These are phyloP conservation scores for Cololabis saira DNA, from an alignment of 2,113 vertebrate genomes.

Conservation along the genomic window DNA sequence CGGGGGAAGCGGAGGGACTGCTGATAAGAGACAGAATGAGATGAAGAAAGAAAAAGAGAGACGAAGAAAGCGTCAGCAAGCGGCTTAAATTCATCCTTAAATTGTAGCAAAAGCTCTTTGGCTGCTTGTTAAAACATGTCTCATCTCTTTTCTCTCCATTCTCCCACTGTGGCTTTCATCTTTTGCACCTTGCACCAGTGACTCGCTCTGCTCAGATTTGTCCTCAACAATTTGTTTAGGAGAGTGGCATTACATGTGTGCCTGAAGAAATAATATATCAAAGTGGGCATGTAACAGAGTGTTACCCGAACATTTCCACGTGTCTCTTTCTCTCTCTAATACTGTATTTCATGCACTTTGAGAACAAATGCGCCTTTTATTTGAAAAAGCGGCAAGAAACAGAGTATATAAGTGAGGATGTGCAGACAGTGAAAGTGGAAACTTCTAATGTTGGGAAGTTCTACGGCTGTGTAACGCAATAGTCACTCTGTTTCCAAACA, in stretches of 20 bases:
- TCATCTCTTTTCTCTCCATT: conserved; percentile 5
- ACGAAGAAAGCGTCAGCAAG: conserved; percentile 9
- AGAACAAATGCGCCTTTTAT: conserved; percentile 27
- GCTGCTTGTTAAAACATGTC: conserved; percentile 29
- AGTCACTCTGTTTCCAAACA: too few species aligned
- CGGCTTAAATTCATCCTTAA: conserved; percentile 28
- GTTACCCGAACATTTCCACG: neutral
- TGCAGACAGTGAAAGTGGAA: conserved; percentile 7
- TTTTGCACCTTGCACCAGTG: conserved; percentile 45
- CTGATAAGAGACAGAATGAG: conserved; percentile 34
- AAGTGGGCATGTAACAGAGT: neutral
- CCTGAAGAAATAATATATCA: neutral
- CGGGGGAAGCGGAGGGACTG: conserved; percentile 15
- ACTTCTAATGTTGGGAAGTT: too few species aligned
- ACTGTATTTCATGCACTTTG: too few species aligned
- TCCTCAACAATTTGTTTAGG: conserved; percentile 29
- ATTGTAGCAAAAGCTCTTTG: conserved; percentile 13
- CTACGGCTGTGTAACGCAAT: too few species aligned
- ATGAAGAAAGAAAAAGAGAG: neutral
- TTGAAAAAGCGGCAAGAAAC: conserved; percentile 16
- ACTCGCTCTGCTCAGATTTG: conserved; percentile 34
- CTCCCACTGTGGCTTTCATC: conserved; percentile 37
- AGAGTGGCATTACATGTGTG: neutral
- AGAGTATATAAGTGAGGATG: conserved; percentile 9
- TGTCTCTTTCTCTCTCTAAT: neutral